Evolutionary conservation across 2,888 invertebrate species (phyloP), one percentile per base, ranked within the genome.

Genomic region (Linnaemya vulpina): DNA sequence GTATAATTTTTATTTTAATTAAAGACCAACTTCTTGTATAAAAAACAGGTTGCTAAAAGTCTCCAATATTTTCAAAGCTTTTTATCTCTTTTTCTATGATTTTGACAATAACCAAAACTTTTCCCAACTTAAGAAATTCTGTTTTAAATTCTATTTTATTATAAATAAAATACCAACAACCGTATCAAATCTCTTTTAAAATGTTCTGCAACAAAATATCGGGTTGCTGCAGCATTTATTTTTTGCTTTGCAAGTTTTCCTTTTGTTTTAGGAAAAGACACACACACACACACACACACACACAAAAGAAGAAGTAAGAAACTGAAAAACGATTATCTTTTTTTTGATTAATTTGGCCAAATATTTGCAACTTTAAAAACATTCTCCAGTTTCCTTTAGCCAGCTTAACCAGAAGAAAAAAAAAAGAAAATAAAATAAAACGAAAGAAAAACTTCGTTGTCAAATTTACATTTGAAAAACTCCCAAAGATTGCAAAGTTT

Each of bases 401-500:
- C 17, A 38, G 35, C 17, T 40, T n/a, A 65, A 53, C 55, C 10
- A 43, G 30, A 9, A 76, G 63, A 63, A 13, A 46, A 9, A 46
- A n/a, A n/a, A n/a, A n/a, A n/a, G n/a, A n/a, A n/a, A n/a, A n/a
- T n/a, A n/a, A n/a, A n/a, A n/a, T n/a, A n/a, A n/a, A 55, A 22
- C 30, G 30, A 51, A 25, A 63, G 70, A 51, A 58, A 78, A 81
- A 85, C 2, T 74, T 78, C 81, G 81, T 85, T 78, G 68, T 75
- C 70, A 74, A 81, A 81, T 82, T 78, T 81, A 58, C 70, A 85
- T 81, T 77, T 78, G 70, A 78, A 71, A 78, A 68, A 85, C 76
- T 68, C 63, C 40, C 77, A 70, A 81, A 81, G 77, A 84, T 84
- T 74, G 81, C 46, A 84, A 84, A 84, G 71, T 84, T 84, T 84